Evolutionary conservation across 2,888 invertebrate species (phyloP).

Genomic region (Lepidocyrtoides sp.): DNA sequence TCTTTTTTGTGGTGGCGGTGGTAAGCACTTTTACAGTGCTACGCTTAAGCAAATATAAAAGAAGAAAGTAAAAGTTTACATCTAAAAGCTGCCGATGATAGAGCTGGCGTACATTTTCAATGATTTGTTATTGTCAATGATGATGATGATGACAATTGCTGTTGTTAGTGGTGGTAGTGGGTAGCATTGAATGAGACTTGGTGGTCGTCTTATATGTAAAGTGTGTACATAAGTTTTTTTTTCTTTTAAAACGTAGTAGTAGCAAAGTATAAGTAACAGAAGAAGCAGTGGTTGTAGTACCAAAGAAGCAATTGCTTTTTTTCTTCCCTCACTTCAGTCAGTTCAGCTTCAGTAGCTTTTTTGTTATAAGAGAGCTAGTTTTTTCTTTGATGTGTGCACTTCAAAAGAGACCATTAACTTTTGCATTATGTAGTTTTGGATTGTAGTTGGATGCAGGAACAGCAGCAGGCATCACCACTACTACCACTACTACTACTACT

Average conservation of each 20-base stretch:
- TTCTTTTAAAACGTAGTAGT: not conserved
- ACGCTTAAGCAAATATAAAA: not conserved
- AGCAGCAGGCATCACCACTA: not conserved
- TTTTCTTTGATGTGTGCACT: constrained; percentile 52
- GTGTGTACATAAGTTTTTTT: not conserved
- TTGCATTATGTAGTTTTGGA: constrained; percentile 58
- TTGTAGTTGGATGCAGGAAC: not conserved
- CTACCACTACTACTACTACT: not conserved
- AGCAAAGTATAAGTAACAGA: not conserved
- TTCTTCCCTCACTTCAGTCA: not conserved
- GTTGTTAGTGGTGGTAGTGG: not conserved
- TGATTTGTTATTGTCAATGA: constrained; percentile 38
- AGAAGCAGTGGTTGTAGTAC: not conserved
- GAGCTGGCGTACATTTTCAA: constrained; percentile 31
- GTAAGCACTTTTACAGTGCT: not conserved
- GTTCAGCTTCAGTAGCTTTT: constrained; percentile 37
- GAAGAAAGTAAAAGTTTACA: not conserved
- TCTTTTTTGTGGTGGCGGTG: not conserved
- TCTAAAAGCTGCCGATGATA: constrained; percentile 7
- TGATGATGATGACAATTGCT: not conserved
- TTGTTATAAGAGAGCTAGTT: constrained; percentile 23
- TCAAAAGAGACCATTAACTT: constrained; percentile 55
- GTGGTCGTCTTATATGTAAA: not conserved
- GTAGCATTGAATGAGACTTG: not conserved
- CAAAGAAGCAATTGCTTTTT: constrained; percentile 37